These are phyloP conservation scores for Eulemur mongoz DNA, from an alignment of 2,797 vertebrate species.

Conservation along the genomic window DNA sequence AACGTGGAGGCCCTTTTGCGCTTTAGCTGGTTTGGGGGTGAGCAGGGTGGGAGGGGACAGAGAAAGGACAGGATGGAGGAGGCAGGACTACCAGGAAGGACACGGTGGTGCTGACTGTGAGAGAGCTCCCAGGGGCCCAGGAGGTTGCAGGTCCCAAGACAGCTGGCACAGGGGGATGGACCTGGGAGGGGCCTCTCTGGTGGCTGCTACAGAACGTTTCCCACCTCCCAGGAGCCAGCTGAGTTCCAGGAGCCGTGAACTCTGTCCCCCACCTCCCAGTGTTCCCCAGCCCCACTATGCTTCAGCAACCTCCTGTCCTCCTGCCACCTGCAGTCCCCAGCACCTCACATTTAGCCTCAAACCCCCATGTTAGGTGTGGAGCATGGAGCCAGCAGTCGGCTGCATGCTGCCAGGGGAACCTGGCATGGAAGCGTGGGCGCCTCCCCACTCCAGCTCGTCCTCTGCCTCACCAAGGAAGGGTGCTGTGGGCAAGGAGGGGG, in stretches of 20 bases:
- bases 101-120: background rate
- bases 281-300: background rate
- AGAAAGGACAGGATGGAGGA: background rate
- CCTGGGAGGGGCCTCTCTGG: background rate
- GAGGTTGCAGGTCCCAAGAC: background rate
- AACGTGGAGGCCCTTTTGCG: rapidly evolving
- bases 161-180: no score
- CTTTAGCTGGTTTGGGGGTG: background rate
- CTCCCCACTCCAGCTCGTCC: background rate
- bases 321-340: rapidly evolving
- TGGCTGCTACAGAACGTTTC: background rate
- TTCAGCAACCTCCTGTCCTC: background rate
- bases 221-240: background rate
- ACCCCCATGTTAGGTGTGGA: rapidly evolving
- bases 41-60: background rate
- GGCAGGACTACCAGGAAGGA: background rate
- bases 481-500: background rate
- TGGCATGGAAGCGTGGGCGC: background rate
- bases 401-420: background rate
- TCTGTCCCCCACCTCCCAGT: background rate
- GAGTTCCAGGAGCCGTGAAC: background rate
- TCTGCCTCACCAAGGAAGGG: background rate
- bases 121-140: background rate
- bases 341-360: background rate
- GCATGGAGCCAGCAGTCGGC: background rate